A percentile compares a stretch with the other conserved stretches of the same genome.
Conservation (phyloP, 2,113 vertebrate species). For the rabbit (Oryctolagus cuniculus) region DNA sequence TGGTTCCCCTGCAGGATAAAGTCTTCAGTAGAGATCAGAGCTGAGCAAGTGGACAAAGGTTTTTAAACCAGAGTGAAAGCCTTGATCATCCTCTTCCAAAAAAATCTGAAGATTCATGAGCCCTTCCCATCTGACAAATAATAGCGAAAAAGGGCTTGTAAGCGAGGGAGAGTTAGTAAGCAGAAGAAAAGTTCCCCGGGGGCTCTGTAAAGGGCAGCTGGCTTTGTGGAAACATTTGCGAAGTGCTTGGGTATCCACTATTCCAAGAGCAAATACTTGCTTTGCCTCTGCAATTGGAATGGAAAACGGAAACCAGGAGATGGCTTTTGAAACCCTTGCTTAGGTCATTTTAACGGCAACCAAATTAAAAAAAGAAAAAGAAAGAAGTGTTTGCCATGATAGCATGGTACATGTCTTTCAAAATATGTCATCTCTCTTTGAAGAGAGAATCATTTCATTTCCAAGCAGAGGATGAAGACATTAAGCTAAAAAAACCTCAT, state of each 20-base stretch:
- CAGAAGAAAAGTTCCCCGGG: slow-evolving; percentile 64
- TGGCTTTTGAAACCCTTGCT: slow-evolving; percentile 50
- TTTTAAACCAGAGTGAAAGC: slow-evolving; percentile 5
- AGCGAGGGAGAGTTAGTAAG: slow-evolving; percentile 43
- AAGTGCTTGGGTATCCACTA: slow-evolving; percentile 38
- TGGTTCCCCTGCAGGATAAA: neutral
- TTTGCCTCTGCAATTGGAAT: slow-evolving; percentile 45
- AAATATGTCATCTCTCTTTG: neutral
- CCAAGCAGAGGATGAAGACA: slow-evolving; percentile 17
- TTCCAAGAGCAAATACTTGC: slow-evolving; percentile 73
- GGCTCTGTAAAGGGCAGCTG: slow-evolving; percentile 61
- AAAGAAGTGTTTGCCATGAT: neutral
- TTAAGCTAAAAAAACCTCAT: neutral
- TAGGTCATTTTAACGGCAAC: slow-evolving; percentile 25
- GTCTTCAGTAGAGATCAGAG: neutral
- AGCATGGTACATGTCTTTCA: neutral
- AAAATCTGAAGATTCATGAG: slow-evolving; percentile 42
- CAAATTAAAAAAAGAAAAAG: neutral
- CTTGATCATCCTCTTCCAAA: neutral
- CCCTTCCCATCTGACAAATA: slow-evolving; percentile 37
- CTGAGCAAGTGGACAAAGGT: neutral
- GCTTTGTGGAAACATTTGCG: slow-evolving; percentile 63
- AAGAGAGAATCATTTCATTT: slow-evolving; percentile 30
- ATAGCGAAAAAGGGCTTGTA: neutral
- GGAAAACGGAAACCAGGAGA: slow-evolving; percentile 66